Conservation (phyloP, 2,113 vertebrate genomes). For the Malurus alboscapulatus region DNA sequence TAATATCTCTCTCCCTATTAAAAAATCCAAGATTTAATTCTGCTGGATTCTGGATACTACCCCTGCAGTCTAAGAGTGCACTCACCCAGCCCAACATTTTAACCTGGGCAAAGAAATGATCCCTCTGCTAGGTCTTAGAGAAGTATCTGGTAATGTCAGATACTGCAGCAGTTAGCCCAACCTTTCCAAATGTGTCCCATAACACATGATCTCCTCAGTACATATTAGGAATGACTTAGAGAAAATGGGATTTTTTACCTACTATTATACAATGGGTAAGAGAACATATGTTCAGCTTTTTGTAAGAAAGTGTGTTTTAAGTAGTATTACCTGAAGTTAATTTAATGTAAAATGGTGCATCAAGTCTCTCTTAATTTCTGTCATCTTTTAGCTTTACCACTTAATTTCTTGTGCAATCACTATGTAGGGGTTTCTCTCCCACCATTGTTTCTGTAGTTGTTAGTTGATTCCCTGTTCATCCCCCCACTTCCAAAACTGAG, state of each 20-base stretch:
- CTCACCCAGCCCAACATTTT: background rate
- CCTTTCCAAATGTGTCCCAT: background rate
- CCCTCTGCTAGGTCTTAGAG: background rate
- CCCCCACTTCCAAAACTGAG: background rate
- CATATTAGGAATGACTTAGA: background rate
- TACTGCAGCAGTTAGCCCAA: background rate
- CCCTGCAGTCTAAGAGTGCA: background rate
- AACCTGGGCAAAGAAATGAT: background rate
- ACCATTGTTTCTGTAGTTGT: background rate
- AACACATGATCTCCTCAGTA: background rate
- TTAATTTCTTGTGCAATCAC: background rate
- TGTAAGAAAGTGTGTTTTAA: background rate
- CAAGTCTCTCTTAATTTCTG: background rate
- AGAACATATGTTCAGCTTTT: background rate
- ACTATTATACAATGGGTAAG: background rate
- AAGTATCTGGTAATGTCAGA: background rate
- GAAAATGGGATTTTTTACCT: fast-evolving
- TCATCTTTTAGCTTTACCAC: background rate
- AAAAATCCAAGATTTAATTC: background rate
- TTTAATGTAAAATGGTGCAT: background rate
- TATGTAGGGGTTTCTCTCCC: background rate
- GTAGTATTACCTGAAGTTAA: background rate
- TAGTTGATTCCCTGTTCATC: background rate
- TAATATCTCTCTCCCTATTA: background rate
- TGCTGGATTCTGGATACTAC: background rate